phyloP scores from a whole-genome alignment of 2,797 vertebrate species.

The Molossus molossus region DNA sequence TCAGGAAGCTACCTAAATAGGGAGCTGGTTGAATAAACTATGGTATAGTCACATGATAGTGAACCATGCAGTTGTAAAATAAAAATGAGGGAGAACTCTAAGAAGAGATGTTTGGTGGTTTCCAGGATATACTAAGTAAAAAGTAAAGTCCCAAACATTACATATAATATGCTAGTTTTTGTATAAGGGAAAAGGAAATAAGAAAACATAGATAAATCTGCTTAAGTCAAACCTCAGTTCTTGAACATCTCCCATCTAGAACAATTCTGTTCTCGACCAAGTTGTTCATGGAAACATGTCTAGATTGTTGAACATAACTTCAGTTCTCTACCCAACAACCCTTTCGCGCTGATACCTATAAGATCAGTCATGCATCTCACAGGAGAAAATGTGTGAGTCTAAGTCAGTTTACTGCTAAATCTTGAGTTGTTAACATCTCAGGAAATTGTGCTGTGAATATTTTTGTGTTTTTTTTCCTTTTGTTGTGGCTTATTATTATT shows the following conservation, averaged over 20 bases:
- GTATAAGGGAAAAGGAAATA: neutral
- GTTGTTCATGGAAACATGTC: neutral
- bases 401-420: too few relatives aligned
- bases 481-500: too few relatives aligned
- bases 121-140: neutral
- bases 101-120: neutral
- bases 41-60: neutral
- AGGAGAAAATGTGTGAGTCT: neutral
- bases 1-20: neutral
- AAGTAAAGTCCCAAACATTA: neutral
- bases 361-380: neutral
- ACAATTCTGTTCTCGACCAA: neutral
- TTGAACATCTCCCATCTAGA: neutral
- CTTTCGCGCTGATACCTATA: neutral
- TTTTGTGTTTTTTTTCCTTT: too few relatives aligned
- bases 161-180: neutral
- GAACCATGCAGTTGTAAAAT: neutral
- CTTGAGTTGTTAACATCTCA: too few relatives aligned
- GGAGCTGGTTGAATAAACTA: neutral
- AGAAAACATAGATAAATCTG: neutral
- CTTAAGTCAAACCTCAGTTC: neutral
- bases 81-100: neutral
- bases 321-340: neutral
- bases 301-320: neutral
- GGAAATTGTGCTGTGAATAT: too few relatives aligned